Evolutionary conservation across 2,113 vertebrate genomes (phyloP), one percentile per base, ranked within the genome.

Genomic region (Tachuris rubrigastra): DNA sequence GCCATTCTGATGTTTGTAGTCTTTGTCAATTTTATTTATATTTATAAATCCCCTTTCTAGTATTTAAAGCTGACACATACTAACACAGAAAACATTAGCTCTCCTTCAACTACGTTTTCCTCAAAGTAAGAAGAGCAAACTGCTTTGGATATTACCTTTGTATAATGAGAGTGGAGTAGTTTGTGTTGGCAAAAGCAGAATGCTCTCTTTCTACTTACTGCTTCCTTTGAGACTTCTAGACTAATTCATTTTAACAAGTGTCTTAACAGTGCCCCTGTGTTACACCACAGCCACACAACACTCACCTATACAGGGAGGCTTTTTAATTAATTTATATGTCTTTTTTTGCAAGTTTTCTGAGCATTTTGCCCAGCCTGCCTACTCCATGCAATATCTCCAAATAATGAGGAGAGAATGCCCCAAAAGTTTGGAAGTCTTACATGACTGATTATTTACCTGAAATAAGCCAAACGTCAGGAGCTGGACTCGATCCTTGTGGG

Each of bases 131-230:
- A 69, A 49, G 66, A 94, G 62, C 25, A 37, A 80, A 79, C 0
- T 0, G 78, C 50, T 93, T 89, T 76, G 37, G 72, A 94, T 92
- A 90, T 75, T 76, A 92, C 85, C 94, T 85, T 73, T 76, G 82
- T 67, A 95, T 92, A 85, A 94, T 18, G 35, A 93, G 33, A 95
- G 75, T 27, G 67, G 75, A 87, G 66, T 52, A 85, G 90, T 93
- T 94, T 93, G 49, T 94, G 50, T 87, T 97, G 89, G 86, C 92
- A 95, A 44, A 90, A 53, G 50, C 62, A 93, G 33, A 97, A 85
- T 28, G 24, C 62, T 93, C 62, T 74, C 71, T 68, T 94, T 95
- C 79, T 82, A 58, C 80, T 74, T 78, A 80, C 27, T 62, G 72
- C n/a, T 60, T 89, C 85, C 92, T 86, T 20, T 37, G 85, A 86